Base-by-base conservation (phyloP, 1,140 invertebrate genomes). In the Philopotamus ludificatus region DNA sequence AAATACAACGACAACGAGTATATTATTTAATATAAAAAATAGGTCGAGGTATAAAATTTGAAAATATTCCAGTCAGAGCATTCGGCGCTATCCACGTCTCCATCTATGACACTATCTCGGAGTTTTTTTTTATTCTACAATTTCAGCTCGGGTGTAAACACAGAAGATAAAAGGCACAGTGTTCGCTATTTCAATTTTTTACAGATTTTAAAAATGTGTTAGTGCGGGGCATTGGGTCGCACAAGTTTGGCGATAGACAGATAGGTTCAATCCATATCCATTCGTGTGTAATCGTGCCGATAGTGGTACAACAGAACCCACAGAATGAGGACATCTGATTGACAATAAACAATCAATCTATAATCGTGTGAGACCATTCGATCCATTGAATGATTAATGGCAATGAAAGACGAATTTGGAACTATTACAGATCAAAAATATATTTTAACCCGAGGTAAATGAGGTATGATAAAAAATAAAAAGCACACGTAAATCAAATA, bases 1-100 rank as follows among this genome's bases (percentile, higher is more conserved):
- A n/a, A n/a, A n/a, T n/a, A n/a, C n/a, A n/a, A n/a, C n/a, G n/a
- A n/a, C n/a, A n/a, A n/a, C n/a, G n/a, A n/a, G n/a, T n/a, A n/a
- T n/a, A n/a, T n/a, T n/a, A n/a, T n/a, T n/a, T n/a, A n/a, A n/a
- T n/a, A 34, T 7, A 34, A 34, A 34, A 34, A 34, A 12, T 7
- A 34, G 28, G 28, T 7, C 4, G 28, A 34, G 28, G 28, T 34
- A 25, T 22, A 53, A 12, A 53, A 26, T 53, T 28, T 18, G 47
- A 16, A 20, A 21, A 21, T 21, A 21, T 50, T 22, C 20, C 47
- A 10, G 20, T 22, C 47, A 21, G 12, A 21, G 22, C 12, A 50
- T 21, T 3, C 15, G 23, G 50, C 10, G 10, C 28, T 53, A 53
- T 53, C 50, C 50, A n/a, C 10, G 50, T 53, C 50, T 26, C 50